phyloP scores from a whole-genome alignment of 2,113 vertebrate species.

The Erpornis zantholeuca region DNA sequence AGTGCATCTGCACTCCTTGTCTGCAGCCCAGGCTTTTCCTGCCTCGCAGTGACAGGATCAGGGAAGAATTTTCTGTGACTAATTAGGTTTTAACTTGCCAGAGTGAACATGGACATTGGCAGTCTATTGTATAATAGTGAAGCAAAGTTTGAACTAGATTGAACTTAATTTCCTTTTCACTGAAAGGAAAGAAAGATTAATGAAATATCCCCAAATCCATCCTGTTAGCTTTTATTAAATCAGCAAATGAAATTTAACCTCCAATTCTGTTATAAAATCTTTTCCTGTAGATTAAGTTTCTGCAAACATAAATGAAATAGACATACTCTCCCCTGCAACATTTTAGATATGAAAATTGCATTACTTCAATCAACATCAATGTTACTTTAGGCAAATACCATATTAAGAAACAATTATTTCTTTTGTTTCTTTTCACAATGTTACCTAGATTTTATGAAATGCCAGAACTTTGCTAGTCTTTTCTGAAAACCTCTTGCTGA shows the following conservation, averaged over 20 bases:
- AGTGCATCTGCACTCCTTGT: slow-evolving; percentile 62
- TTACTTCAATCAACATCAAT: slow-evolving; percentile 71
- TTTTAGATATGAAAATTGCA: slow-evolving; percentile 76
- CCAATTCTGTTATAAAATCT: slow-evolving; percentile 77
- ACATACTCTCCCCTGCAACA: slow-evolving; percentile 66
- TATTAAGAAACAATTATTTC: slow-evolving; percentile 58
- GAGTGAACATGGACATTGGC: slow-evolving; percentile 82
- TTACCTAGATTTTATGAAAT: not conserved
- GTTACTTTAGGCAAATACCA: slow-evolving; percentile 67
- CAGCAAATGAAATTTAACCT: slow-evolving; percentile 91
- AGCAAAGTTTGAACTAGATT: slow-evolving; percentile 83
- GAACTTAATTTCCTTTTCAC: slow-evolving; percentile 93
- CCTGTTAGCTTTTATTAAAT: slow-evolving; percentile 98
- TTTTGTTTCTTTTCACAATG: slow-evolving; percentile 7
- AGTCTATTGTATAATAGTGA: slow-evolving; percentile 76
- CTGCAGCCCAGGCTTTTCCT: slow-evolving; percentile 64
- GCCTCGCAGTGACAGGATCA: slow-evolving; percentile 77
- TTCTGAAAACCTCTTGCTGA: not conserved
- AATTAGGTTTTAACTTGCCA: slow-evolving; percentile 89
- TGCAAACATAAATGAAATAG: slow-evolving; percentile 69
- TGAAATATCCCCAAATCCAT: slow-evolving; percentile 98
- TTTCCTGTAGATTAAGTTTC: slow-evolving; percentile 88
- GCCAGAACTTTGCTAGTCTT: not conserved
- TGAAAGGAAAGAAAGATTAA: slow-evolving; percentile 96
- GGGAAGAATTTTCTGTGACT: slow-evolving; percentile 87